phyloP scores from a whole-genome alignment of 2,888 invertebrate genomes.

The Diadegma fenestrale region DNA sequence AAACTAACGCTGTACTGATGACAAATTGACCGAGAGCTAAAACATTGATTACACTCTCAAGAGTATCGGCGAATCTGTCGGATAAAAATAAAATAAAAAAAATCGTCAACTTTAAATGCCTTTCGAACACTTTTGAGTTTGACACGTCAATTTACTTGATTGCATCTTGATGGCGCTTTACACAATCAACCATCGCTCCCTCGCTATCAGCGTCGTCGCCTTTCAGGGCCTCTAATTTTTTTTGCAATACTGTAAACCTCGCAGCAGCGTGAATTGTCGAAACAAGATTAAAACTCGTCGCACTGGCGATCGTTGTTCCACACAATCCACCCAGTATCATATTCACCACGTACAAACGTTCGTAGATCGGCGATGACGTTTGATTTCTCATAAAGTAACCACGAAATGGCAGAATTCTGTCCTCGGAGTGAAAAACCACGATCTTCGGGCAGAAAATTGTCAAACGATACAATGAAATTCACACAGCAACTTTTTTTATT shows the following conservation, averaged over 20 bases:
- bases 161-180: slow-evolving; percentile 78
- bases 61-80: slow-evolving; percentile 78
- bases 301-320: slow-evolving; percentile 75
- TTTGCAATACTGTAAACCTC: slow-evolving; percentile 77
- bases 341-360: slow-evolving; percentile 72
- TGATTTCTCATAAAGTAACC: slow-evolving; percentile 77
- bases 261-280: slow-evolving; percentile 78
- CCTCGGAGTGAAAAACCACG: slow-evolving; percentile 61
- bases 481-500: background rate
- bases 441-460: slow-evolving; percentile 61
- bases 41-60: slow-evolving; percentile 78
- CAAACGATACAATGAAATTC: background rate
- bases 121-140: background rate
- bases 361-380: slow-evolving; percentile 73
- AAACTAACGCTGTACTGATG: slow-evolving; percentile 78
- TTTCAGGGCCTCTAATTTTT: slow-evolving; percentile 70
- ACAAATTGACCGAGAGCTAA: slow-evolving; percentile 80
- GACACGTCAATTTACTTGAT: slow-evolving; percentile 74
- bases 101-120: background rate
- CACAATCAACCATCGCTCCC: slow-evolving; percentile 65
- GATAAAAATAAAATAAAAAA: background rate
- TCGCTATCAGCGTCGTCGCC: slow-evolving; percentile 63
- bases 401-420: slow-evolving; percentile 75
- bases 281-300: slow-evolving; percentile 77
- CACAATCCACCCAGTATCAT: slow-evolving; percentile 69